A percentile compares a stretch with the other conserved stretches of the same genome.
Conservation (phyloP, 2,113 vertebrate species). For the Thalassarche chlororhynchos region DNA sequence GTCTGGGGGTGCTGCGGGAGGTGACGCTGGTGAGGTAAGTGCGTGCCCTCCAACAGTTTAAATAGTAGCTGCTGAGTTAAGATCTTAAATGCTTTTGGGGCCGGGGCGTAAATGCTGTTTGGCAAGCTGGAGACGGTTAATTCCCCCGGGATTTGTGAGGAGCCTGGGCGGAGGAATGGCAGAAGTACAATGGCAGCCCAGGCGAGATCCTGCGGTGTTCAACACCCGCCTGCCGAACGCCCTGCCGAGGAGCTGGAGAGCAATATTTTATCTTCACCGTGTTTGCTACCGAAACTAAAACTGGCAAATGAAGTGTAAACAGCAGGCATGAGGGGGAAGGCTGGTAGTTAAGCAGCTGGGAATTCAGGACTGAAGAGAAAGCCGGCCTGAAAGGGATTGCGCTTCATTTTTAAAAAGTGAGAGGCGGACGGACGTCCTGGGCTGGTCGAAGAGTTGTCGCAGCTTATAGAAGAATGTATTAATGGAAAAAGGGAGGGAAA, state of each 20-base stretch:
- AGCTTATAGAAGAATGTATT: not conserved
- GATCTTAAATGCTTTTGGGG: conserved; percentile 11
- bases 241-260: not conserved
- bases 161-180: conserved; percentile 2
- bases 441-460: not conserved
- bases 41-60: not conserved
- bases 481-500: not conserved
- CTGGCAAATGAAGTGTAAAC: not conserved
- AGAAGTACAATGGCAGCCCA: conserved; percentile 43
- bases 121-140: not conserved
- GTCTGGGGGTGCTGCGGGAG: conserved; percentile 54
- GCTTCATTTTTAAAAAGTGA: not conserved
- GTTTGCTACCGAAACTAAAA: conserved; percentile 18
- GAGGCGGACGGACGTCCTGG: not conserved
- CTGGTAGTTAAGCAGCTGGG: conserved; percentile 48
- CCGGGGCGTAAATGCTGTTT: not conserved
- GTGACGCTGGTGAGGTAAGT: conserved; percentile 72
- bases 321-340: not conserved
- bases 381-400: not conserved
- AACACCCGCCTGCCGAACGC: not conserved
- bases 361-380: conserved; percentile 29
- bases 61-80: not conserved
- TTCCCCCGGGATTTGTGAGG: conserved; percentile 23
- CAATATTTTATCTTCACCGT: not conserved
- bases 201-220: not conserved